Percentiles rank a stretch among this genome's conserved stretches.
These are phyloP conservation scores for Oenanthe oenanthe DNA, from an alignment of 2,113 vertebrate genomes.

Conservation along the genomic window DNA sequence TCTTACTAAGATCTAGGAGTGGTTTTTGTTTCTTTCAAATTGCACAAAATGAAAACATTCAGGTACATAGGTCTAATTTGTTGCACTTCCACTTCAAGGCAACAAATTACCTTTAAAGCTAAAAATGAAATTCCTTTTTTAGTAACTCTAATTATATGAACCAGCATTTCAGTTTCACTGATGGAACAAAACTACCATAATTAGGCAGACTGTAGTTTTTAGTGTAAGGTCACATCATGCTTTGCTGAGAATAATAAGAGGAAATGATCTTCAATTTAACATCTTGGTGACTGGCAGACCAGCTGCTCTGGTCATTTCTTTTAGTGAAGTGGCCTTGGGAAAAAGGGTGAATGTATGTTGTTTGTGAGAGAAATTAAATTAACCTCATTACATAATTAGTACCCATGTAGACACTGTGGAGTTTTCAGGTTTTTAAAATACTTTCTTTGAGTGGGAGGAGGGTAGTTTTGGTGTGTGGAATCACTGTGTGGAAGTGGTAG, in stretches of 20 bases:
- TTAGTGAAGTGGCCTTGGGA: slow-evolving; percentile 37
- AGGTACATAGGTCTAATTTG: not conserved
- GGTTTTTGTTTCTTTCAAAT: slow-evolving; percentile 1
- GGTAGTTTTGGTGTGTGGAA: not conserved
- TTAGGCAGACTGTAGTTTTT: slow-evolving; percentile 53
- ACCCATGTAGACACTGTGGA: not conserved
- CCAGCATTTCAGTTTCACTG: slow-evolving; percentile 33
- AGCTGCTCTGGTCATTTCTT: slow-evolving; percentile 59
- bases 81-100: not conserved
- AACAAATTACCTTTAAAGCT: slow-evolving; percentile 45
- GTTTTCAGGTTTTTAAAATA: not conserved
- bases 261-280: slow-evolving; percentile 70
- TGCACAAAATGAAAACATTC: not conserved
- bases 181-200: slow-evolving; percentile 60
- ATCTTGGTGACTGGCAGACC: slow-evolving; percentile 35
- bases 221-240: slow-evolving; percentile 56
- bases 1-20: not conserved
- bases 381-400: not conserved
- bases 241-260: slow-evolving; percentile 65
- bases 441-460: not conserved
- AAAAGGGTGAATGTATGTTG: not conserved
- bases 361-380: slow-evolving; percentile 47
- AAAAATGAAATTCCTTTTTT: slow-evolving; percentile 36
- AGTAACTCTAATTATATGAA: slow-evolving; percentile 19
- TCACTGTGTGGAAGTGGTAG: not conserved